Base-by-base conservation (phyloP, 2,113 vertebrate genomes). In the Orthonyx spaldingii region DNA sequence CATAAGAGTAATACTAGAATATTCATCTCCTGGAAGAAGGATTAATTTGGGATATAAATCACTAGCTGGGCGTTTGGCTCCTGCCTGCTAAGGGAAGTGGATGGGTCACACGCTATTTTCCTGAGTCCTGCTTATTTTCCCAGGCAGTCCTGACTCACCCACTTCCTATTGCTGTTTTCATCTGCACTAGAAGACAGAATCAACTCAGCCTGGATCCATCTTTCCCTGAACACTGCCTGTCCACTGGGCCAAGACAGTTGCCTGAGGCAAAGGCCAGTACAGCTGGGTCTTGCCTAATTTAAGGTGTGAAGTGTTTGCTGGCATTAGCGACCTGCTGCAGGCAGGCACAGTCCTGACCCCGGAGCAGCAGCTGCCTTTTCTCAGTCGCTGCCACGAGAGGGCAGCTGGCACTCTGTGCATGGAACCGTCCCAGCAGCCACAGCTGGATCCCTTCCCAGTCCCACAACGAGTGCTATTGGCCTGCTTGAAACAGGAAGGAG, bases 341-440 rank as follows among this genome's bases (percentile, higher is more conserved):
- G 46, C 30, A 83, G 74, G 64, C 23, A 60, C 9, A 21, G n/a
- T 20, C 32, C 80, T 44, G 80, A 44, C 32, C 32, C 57, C 2
- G 4, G 4, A 37, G 15, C 65, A 46, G 79, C 83, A 92, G 79
- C 72, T 79, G 78, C 76, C 76, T 78, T 87, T 96, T 97, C 91
- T 90, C 86, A 89, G 93, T n/a, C 86, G 69, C 14, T 68, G 63
- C 98, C 98, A 97, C 97, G 84, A 98, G 98, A 88, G 91, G 97
- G 97, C 98, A 98, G 93, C 78, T 93, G 91, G 96, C 86, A 91
- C 52, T 88, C 84, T 63, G 30, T 75, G 87, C 70, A 84, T 4
- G 2, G 24, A 71, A 17, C 11, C 21, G 16, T 57, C 88, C 63
- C 60, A 63, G 74, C 44, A 79, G 72, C 79, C 94, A 94, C 95